Evolutionary conservation across 2,113 vertebrate genomes (phyloP), one percentile per base, ranked within the genome.

Genomic region (Myotis davidii): DNA sequence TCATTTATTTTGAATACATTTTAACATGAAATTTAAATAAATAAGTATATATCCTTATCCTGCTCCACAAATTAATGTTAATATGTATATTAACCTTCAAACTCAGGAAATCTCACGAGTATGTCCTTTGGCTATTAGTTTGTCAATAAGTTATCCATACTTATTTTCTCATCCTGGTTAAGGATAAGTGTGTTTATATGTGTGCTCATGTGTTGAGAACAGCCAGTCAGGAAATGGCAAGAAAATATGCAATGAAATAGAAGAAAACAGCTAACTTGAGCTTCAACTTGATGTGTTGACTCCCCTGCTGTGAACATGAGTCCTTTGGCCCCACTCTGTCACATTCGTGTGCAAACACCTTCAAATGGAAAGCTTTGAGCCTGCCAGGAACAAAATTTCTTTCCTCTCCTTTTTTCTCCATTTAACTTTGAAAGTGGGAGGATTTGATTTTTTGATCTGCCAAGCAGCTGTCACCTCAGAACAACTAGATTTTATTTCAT

Each of bases 401-500:
- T 20, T 21, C 16, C 3, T 85, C 25, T 4, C 34, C 82, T 23
- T 85, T 79, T 90, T 90, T 95, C n/a, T 88, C 29, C 20, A 50
- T 74, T 69, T 78, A 86, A 95, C 81, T 85, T 95, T 74, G 54
- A 88, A 97, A 87, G 50, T 76, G 48, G 37, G 81, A 76, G 50
- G 64, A 90, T 85, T 89, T 94, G 77, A 61, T 84, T 79, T 94
- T 96, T 93, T 84, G 32, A 95, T 73, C 79, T 95, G 74, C 65
- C 91, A 96, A 86, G 73, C 54, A 97, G 8, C 81, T 92, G 73
- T 95, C 32, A 56, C 39, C 69, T 94, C 21, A 94, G 67, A 97
- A 72, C 73, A 85, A 92, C 77, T 93, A 85, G 50, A 94, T 96
- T 91, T 94, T 85, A 81, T 90, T 90, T 97, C 39, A 27, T 65